These are phyloP conservation scores for Columba janthina DNA, from an alignment of 2,113 vertebrate species.

Conservation along the genomic window DNA sequence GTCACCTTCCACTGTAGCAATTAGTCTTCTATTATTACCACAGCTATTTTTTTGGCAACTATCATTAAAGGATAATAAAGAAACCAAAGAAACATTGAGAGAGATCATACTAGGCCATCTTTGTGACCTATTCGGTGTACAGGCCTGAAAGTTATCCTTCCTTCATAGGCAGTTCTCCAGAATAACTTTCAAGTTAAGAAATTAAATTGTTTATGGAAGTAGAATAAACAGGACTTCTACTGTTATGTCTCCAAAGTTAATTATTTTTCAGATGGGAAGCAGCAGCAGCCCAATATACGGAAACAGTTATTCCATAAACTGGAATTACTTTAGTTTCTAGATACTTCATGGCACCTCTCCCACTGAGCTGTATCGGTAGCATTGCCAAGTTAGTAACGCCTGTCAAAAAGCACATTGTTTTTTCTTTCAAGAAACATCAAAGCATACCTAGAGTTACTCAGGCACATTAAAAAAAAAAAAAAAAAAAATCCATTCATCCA, in stretches of 20 bases:
- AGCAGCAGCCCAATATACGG: background rate
- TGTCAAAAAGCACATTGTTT: background rate
- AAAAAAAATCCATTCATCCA: background rate
- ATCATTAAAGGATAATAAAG: background rate
- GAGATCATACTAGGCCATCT: background rate
- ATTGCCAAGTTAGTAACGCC: background rate
- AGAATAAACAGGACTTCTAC: background rate
- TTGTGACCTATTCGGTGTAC: background rate
- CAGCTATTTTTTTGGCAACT: background rate
- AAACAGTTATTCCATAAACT: background rate
- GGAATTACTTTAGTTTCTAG: background rate
- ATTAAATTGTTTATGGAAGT: background rate
- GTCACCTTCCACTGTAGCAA: background rate
- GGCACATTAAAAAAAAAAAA: background rate
- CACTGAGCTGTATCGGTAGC: background rate
- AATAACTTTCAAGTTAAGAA: background rate
- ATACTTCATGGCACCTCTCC: background rate
- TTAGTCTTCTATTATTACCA: background rate
- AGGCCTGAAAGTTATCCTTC: background rate
- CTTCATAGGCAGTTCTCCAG: background rate
- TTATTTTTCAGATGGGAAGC: background rate
- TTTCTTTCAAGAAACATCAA: background rate
- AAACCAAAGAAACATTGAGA: background rate
- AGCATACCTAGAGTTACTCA: background rate
- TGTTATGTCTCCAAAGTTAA: background rate